A percentile compares a stretch with the other conserved stretches of the same genome.
Conservation (phyloP, 2,888 invertebrate genomes). For the Eristalinus sepulchralis region DNA sequence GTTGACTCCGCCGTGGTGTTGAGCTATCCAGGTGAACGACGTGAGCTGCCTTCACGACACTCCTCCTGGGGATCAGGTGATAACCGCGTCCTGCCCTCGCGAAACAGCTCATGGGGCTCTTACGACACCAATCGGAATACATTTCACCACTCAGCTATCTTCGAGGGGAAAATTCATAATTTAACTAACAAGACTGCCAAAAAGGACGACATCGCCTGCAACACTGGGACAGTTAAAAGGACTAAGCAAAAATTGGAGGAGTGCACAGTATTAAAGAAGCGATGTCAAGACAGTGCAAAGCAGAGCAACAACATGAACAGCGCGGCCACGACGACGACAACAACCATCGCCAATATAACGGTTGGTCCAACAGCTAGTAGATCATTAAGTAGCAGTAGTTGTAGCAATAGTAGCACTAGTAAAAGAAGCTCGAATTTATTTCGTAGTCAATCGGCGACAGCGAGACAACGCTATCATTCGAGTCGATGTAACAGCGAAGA, state of each 20-base stretch:
- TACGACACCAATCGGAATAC: constrained; percentile 83
- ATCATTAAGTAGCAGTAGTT: constrained; percentile 64
- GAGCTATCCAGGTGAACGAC: constrained; percentile 81
- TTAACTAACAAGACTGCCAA: constrained; percentile 75
- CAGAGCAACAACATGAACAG: constrained; percentile 41
- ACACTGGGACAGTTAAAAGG: constrained; percentile 85
- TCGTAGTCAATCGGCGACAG: constrained; percentile 78
- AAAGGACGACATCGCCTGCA: constrained; percentile 83
- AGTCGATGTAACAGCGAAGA: constrained; percentile 80
- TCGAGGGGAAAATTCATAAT: constrained; percentile 79
- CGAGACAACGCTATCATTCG: constrained; percentile 76
- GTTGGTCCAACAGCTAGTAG: constrained; percentile 57
- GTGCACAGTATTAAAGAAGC: constrained; percentile 77
- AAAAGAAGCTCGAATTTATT: constrained; percentile 76
- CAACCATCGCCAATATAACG: constrained; percentile 51
- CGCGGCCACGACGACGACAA: constrained; percentile 44
- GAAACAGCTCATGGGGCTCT: constrained; percentile 88
- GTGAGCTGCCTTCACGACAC: constrained; percentile 87
- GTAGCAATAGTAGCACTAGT: constrained; percentile 63
- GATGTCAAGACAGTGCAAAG: constrained; percentile 77
- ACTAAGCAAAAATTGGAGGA: constrained; percentile 87
- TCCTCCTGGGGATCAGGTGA: constrained; percentile 92
- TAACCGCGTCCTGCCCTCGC: constrained; percentile 83
- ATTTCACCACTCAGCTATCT: constrained; percentile 77
- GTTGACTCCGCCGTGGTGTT: constrained; percentile 82